phyloP scores from a whole-genome alignment of 2,797 vertebrate genomes.

The Brachyalestes nurse region DNA sequence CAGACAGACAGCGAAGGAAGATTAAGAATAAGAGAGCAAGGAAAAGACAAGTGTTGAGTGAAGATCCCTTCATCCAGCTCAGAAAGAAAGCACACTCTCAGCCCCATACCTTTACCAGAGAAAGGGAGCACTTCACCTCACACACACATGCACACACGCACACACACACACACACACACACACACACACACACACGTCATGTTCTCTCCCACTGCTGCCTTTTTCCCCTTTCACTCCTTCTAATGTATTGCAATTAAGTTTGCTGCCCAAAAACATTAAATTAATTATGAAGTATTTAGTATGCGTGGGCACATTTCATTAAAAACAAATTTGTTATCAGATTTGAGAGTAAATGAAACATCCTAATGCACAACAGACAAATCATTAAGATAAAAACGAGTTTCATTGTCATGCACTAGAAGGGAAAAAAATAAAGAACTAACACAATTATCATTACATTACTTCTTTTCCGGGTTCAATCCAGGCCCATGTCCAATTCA shows the following conservation, averaged over 20 bases:
- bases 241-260: slow-evolving; percentile 65
- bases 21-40: not conserved
- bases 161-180: slow-evolving; percentile 15
- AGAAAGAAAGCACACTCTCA: not conserved
- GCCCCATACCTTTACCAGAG: not conserved
- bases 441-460: slow-evolving; percentile 1
- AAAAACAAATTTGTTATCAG: slow-evolving; percentile 64
- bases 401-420: not conserved
- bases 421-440: slow-evolving; percentile 18
- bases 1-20: not conserved
- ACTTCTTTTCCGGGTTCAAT: slow-evolving; percentile 38
- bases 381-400: slow-evolving; percentile 47
- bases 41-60: not conserved
- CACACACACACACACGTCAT: not conserved
- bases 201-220: not conserved
- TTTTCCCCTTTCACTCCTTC: slow-evolving; percentile 8
- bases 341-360: slow-evolving; percentile 56
- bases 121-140: not conserved
- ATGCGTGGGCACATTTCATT: slow-evolving; percentile 60
- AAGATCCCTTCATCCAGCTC: slow-evolving; percentile 12
- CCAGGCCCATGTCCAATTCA: slow-evolving; percentile 31
- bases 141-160: slow-evolving; percentile 7
- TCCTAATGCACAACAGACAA: slow-evolving; percentile 37
- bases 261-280: slow-evolving; percentile 58
- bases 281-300: slow-evolving; percentile 63